Base-by-base conservation (phyloP, 2,888 invertebrate genomes). In the Macrophya annulata region DNA sequence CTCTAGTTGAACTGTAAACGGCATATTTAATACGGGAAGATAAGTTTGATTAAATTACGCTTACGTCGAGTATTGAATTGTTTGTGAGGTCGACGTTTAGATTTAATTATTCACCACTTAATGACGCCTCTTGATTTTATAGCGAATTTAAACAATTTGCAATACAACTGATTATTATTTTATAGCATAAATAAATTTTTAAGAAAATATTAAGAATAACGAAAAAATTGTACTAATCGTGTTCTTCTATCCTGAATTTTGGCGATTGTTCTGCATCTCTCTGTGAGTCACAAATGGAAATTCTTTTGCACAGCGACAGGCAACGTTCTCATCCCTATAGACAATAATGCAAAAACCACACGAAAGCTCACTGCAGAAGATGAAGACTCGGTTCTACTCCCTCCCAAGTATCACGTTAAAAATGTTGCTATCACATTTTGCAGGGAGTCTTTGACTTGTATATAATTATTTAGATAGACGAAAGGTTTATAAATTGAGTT, bases 1-100 rank as follows among this genome's bases (percentile, higher is more conserved):
- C n/a, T 71, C n/a, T 6, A 9, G 40, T 1, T n/a, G 40, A 37
- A 40, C 37, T 43, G 43, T 40, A 71, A 37, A 71, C 9, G 40
- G 40, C 37, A 71, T 71, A 40, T 71, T 71, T 71, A 12, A 71
- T 25, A 31, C 1, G 40, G 40, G 17, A 71, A 71, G 31, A 71
- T 71, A 71, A 40, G 71, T n/a, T 71, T 43, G 71, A 71, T 71
- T 43, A 25, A n/a, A 71, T 71, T 17, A 40, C 71, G 25, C 0
- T 40, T 40, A n/a, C 37, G 40, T 40, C 40, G 71, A 9, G 37
- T 25, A 71, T 37, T 71, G 31, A 31, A 71, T 40, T 71, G 71
- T 17, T 37, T 71, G n/a, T 37, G 71, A 71, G 37, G 12, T 15
- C 17, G 17, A 25, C 6, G 17, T 37, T 9, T 71, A 40, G 40